These are phyloP conservation scores for Mus spicilegus DNA, from an alignment of 2,113 vertebrate species.

Conservation along the genomic window DNA sequence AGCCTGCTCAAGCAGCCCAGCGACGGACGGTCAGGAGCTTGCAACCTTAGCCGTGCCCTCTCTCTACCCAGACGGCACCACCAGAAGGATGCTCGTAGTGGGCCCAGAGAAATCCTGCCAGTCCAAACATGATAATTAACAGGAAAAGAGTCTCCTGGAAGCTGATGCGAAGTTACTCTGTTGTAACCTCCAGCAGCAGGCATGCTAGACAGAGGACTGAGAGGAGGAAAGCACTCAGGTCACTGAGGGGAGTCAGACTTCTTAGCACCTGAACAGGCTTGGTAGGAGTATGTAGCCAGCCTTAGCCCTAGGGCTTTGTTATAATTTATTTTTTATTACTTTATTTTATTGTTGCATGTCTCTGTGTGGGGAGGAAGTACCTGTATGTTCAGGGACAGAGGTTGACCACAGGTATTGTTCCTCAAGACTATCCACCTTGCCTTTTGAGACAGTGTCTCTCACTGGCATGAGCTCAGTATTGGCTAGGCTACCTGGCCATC, in stretches of 20 bases:
- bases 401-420: neutral
- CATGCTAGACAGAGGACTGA: neutral
- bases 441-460: neutral
- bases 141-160: neutral
- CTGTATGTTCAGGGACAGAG: neutral
- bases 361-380: neutral
- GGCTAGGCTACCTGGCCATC: too few species aligned
- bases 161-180: neutral
- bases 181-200: neutral
- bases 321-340: too few species aligned
- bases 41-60: neutral
- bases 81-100: fast-evolving
- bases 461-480: neutral
- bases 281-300: too few species aligned
- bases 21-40: fast-evolving
- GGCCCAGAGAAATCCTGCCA: neutral
- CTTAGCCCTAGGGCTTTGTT: neutral
- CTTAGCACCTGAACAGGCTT: neutral
- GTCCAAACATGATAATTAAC: neutral
- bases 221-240: neutral
- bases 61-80: fast-evolving
- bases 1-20: neutral
- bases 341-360: neutral
- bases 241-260: fast-evolving
- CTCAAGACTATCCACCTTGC: neutral